These are phyloP conservation scores for Sarcophaga variegata DNA, from an alignment of 2,888 invertebrate species.

Conservation along the genomic window DNA sequence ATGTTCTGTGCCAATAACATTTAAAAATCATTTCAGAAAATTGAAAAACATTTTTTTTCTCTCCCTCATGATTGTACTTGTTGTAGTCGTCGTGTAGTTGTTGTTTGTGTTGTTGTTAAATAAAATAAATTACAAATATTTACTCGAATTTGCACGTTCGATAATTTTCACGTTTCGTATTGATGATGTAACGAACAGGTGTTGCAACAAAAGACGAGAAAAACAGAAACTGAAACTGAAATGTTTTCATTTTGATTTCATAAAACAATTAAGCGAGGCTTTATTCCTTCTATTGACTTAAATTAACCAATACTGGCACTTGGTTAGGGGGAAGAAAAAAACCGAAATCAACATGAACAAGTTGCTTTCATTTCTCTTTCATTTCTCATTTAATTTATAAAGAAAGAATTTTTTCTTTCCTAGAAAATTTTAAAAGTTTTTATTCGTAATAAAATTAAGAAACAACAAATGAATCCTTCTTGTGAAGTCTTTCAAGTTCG, in stretches of 20 bases:
- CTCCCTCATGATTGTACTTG: neutral
- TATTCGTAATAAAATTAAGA: too few relatives aligned
- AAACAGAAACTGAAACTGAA: neutral
- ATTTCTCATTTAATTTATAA: neutral
- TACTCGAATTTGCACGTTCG: constrained; percentile 54
- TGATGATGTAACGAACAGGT: constrained; percentile 43
- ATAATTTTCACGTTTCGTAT: constrained; percentile 47
- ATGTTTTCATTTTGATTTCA: constrained; percentile 10
- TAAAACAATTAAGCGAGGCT: neutral
- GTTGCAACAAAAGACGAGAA: constrained; percentile 18
- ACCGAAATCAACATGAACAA: neutral
- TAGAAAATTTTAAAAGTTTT: too few relatives aligned
- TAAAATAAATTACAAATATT: constrained; percentile 61
- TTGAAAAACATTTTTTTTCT: neutral
- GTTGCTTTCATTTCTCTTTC: neutral
- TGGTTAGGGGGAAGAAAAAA: too few relatives aligned
- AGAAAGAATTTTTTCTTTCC: too few relatives aligned
- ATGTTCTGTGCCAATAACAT: neutral
- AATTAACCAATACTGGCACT: neutral
- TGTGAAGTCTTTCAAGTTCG: too few relatives aligned
- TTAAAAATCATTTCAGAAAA: constrained; percentile 44
- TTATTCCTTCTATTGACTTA: neutral
- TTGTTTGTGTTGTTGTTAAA: neutral
- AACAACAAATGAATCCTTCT: too few relatives aligned
- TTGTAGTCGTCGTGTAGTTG: neutral